A percentile compares a stretch with the other conserved stretches of the same genome.
phyloP scores from a whole-genome alignment of 2,797 vertebrate genomes.

The Craterocephalus amniculus region DNA sequence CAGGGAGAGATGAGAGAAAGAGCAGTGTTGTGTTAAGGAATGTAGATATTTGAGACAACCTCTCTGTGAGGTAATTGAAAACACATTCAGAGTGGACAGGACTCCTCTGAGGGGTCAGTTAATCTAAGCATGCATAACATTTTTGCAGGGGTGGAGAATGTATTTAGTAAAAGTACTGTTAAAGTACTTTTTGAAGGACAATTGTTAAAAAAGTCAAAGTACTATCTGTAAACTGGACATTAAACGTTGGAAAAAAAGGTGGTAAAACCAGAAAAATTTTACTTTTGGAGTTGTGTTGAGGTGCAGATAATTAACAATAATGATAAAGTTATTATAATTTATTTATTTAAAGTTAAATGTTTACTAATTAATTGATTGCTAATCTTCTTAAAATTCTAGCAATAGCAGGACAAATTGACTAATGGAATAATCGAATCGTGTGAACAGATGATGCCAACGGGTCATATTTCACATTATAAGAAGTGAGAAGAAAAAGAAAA shows the following conservation, averaged over 20 bases:
- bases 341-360: not conserved
- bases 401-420: not conserved
- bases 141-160: not conserved
- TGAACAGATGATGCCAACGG: no score
- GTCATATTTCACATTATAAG: no score
- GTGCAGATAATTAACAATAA: no score
- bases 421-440: no score
- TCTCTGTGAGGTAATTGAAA: not conserved
- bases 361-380: not conserved
- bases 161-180: no score
- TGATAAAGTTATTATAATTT: no score
- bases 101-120: not conserved
- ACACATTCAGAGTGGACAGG: not conserved
- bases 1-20: conserved; percentile 8
- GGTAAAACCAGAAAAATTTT: no score
- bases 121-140: not conserved
- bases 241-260: no score
- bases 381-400: not conserved
- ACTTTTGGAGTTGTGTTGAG: no score
- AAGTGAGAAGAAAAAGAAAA: not conserved
- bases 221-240: no score
- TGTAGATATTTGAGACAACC: not conserved
- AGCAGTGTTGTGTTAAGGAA: not conserved
- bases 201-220: no score
- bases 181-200: no score